These are phyloP conservation scores for Zophobas morio DNA, from an alignment of 1,140 invertebrate species.

Conservation along the genomic window DNA sequence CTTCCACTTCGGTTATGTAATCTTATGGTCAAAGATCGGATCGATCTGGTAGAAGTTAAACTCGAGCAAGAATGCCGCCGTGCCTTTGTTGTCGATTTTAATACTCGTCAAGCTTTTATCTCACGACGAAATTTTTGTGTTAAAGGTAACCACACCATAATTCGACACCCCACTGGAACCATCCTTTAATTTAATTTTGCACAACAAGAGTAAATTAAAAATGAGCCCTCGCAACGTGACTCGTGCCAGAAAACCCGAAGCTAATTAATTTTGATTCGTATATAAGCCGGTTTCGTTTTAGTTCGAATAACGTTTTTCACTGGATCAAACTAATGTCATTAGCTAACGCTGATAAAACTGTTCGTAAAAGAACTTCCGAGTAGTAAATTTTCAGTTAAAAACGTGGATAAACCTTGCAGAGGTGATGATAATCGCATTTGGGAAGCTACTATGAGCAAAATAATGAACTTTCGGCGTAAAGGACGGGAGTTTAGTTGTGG, in stretches of 20 bases:
- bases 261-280: conserved; percentile 14
- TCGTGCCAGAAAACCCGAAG: background rate
- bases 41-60: conserved; percentile 7
- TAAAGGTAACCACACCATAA: conserved; percentile 37
- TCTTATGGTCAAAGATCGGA: conserved; percentile 27
- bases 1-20: conserved; percentile 25
- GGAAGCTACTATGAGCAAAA: conserved; percentile 44
- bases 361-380: conserved; percentile 13
- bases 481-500: conserved; percentile 31
- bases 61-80: conserved; percentile 18
- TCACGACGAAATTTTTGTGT: conserved; percentile 29
- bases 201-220: conserved; percentile 8
- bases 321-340: conserved; percentile 6
- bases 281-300: background rate
- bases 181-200: conserved; percentile 35
- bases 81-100: conserved; percentile 37
- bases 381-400: conserved; percentile 37
- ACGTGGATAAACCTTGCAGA: conserved; percentile 40
- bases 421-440: conserved; percentile 49
- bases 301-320: conserved; percentile 5
- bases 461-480: conserved; percentile 46
- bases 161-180: background rate
- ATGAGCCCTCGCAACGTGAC: background rate
- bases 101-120: conserved; percentile 40
- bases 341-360: background rate